A percentile compares a stretch with the other conserved stretches of the same genome.
phyloP scores from a whole-genome alignment of 2,797 vertebrate species.

The Xiphophorus birchmanni region DNA sequence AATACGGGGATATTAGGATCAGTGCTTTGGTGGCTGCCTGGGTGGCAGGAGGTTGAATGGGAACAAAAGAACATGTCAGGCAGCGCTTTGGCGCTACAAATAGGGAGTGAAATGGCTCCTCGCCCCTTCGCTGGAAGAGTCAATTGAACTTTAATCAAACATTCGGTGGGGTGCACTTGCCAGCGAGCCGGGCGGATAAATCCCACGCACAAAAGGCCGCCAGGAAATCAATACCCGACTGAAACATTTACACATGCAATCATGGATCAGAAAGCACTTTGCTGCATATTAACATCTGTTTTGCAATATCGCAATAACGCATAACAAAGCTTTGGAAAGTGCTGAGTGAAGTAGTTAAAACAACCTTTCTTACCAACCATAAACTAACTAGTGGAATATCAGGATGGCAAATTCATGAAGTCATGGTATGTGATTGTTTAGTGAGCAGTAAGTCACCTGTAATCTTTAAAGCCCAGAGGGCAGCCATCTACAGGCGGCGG shows the following conservation, averaged over 20 bases:
- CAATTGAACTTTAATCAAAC: conserved; percentile 97
- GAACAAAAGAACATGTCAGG: conserved; percentile 89
- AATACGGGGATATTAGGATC: conserved; percentile 87
- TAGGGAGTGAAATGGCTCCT: conserved; percentile 84
- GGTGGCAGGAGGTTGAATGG: conserved; percentile 88
- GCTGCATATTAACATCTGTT: conserved; percentile 86
- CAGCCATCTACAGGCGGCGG: conserved; percentile 60
- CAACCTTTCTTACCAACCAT: conserved; percentile 17
- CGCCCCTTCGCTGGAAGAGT: conserved; percentile 84
- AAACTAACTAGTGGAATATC: conserved; percentile 44
- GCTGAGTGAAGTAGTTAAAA: conserved; percentile 35
- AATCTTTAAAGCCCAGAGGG: conserved; percentile 75
- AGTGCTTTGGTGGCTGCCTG: conserved; percentile 84
- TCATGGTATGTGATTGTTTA: conserved; percentile 42
- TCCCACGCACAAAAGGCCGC: conserved; percentile 87
- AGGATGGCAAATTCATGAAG: conserved; percentile 57
- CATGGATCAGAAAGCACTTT: conserved; percentile 89
- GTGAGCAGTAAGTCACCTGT: conserved; percentile 75
- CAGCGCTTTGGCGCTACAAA: conserved; percentile 86
- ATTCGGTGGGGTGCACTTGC: conserved; percentile 82
- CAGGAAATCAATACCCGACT: conserved; percentile 93
- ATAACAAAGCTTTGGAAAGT: conserved; percentile 53
- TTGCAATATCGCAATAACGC: conserved; percentile 78
- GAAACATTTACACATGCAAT: conserved; percentile 94
- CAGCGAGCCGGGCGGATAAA: conserved; percentile 83